Evolutionary conservation across 2,888 invertebrate species (phyloP), one percentile per base, ranked within the genome.

Genomic region (Cecidostiba fungosa): DNA sequence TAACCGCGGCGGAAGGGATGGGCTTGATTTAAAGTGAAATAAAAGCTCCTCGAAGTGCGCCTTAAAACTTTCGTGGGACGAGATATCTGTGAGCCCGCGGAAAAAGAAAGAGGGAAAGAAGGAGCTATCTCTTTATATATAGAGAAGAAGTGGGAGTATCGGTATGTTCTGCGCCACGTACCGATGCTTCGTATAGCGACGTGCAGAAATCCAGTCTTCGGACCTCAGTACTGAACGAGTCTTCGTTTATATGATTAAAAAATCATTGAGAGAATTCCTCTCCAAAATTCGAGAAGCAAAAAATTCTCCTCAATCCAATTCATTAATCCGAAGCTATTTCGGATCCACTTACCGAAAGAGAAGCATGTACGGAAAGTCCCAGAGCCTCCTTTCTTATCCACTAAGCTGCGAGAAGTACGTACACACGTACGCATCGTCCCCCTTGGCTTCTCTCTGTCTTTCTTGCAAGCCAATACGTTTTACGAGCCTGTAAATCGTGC

Each of bases 11-110:
- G 39, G 3, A 54, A 74, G 50, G 50, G 10, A 19, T 29, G 19
- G 79, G 50, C 84, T 84, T 84, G 84, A 85, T 85, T 85, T 77
- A 78, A 80, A 85, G 84, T 80, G 84, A 85, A 85, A 85, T 85
- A 85, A 85, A 84, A 84, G 66, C 62, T 36, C 36, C 72, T 54
- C 69, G 66, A 84, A 84, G 79, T 79, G 74, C 84, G 23, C 74
- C 69, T 84, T 79, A 76, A 84, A 85, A 85, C 69, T 85, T 85
- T 36, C 59, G 32, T 50, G 32, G 43, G 29, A 39, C 36, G 59
- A 29, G 47, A 77, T 19, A 47, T 29, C 50, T 70, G 36, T 19
- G 69, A 26, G 23, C 62, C 62, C 29, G 23, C 62, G 62, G 62
- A 26, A 32, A 73, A 36, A 36, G 26, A 59, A 59, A 72, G 29